These are phyloP conservation scores for Ennomos erosarius DNA, from an alignment of 2,888 invertebrate genomes.

Conservation along the genomic window DNA sequence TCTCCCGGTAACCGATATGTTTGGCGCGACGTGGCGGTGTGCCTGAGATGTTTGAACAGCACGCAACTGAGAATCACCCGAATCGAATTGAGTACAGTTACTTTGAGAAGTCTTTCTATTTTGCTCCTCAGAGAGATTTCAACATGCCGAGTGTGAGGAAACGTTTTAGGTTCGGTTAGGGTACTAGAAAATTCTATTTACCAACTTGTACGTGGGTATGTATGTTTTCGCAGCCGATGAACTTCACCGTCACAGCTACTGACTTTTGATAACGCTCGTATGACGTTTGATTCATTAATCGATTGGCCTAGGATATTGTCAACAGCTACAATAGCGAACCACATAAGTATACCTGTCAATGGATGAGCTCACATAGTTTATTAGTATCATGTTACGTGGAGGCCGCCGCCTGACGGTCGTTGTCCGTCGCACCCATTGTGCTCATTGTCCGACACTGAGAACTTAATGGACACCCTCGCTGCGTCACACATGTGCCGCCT, in stretches of 20 bases:
- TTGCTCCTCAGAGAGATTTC: slow-evolving; percentile 32
- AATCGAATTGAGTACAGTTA: slow-evolving; percentile 73
- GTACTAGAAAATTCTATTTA: slow-evolving; percentile 11
- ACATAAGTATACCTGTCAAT: slow-evolving; percentile 6
- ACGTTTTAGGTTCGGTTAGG: slow-evolving; percentile 21
- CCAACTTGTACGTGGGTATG: neutral
- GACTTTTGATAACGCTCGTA: too few species aligned
- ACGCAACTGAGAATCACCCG: slow-evolving; percentile 52
- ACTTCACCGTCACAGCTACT: too few species aligned
- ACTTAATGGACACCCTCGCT: slow-evolving; percentile 75
- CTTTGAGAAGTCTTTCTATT: slow-evolving; percentile 40
- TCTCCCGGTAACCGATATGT: slow-evolving; percentile 77
- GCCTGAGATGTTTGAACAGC: slow-evolving; percentile 69
- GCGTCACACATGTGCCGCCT: slow-evolving; percentile 38
- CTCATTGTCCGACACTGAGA: slow-evolving; percentile 73
- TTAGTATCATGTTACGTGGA: slow-evolving; percentile 64
- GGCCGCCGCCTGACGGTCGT: slow-evolving; percentile 51
- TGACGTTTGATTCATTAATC: neutral
- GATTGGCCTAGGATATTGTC: neutral
- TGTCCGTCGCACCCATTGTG: slow-evolving; percentile 64
- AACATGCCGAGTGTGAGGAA: slow-evolving; percentile 32
- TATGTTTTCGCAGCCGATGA: neutral
- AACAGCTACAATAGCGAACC: slow-evolving; percentile 2
- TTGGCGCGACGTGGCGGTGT: slow-evolving; percentile 55
- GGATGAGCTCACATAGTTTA: slow-evolving; percentile 36